phyloP scores from a whole-genome alignment of 2,113 vertebrate genomes.

The Miniopterus natalensis region DNA sequence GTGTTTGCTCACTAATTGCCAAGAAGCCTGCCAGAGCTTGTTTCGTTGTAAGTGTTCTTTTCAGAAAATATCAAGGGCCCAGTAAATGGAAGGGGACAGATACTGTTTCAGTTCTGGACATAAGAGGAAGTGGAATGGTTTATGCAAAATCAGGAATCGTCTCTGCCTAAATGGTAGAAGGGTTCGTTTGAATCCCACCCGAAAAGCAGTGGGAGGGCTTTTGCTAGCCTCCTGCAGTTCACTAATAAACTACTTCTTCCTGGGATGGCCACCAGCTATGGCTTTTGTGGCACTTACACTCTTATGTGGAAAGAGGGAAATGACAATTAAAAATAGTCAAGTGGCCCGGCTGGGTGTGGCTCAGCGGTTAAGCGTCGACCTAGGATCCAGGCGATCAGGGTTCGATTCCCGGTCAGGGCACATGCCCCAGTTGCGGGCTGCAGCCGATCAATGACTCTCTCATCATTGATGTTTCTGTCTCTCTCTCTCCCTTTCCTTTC shows the following conservation, averaged over 20 bases:
- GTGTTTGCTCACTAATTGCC: slow-evolving; percentile 30
- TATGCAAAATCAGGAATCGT: neutral
- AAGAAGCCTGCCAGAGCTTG: neutral
- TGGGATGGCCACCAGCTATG: neutral
- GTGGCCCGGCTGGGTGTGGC: no score
- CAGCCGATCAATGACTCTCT: no score
- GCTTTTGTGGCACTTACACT: neutral
- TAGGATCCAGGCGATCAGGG: no score
- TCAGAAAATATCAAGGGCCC: slow-evolving; percentile 23
- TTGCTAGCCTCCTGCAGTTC: neutral
- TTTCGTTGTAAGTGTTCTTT: slow-evolving; percentile 41
- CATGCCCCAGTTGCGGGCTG: no score
- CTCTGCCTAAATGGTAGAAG: neutral
- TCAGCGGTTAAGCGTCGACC: no score
- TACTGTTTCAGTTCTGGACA: slow-evolving; percentile 13
- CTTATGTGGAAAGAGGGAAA: neutral
- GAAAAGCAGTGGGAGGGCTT: neutral
- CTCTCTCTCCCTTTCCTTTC: no score
- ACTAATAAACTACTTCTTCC: neutral
- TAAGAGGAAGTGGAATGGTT: slow-evolving; percentile 36
- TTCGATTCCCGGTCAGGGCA: no score
- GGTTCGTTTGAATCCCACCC: neutral
- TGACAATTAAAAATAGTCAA: neutral
- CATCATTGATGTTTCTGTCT: no score
- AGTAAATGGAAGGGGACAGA: neutral